Conservation (phyloP, 1,140 invertebrate species). For the Chionoecetes opilio region DNA sequence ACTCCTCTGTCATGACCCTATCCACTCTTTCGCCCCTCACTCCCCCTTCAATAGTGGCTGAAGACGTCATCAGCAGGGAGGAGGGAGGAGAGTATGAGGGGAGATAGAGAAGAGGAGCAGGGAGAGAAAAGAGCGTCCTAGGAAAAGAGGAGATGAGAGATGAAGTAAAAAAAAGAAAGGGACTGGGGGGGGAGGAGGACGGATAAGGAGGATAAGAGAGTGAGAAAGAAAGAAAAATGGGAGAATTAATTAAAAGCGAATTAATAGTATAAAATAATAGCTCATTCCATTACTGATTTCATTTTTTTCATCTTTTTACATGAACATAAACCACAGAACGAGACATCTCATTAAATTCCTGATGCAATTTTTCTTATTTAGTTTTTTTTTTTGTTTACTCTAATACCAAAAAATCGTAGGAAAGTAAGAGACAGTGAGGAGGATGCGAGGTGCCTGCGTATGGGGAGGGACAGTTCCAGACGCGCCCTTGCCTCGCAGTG, state of each 20-base stretch:
- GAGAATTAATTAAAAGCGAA: constrained; percentile 22
- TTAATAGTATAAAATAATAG: background rate
- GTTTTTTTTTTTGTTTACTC: no score
- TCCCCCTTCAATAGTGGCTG: constrained; percentile 1
- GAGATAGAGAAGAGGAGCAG: background rate
- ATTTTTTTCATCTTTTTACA: no score
- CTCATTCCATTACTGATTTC: no score
- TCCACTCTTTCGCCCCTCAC: background rate
- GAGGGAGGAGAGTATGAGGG: constrained; percentile 22
- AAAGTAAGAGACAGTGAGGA: no score
- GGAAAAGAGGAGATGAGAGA: background rate
- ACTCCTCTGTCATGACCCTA: background rate
- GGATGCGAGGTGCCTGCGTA: background rate
- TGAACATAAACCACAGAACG: no score
- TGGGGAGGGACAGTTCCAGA: constrained; percentile 1
- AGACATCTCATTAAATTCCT: no score
- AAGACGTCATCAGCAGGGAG: constrained; percentile 5
- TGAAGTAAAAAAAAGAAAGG: constrained; percentile 45
- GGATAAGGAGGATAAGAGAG: background rate
- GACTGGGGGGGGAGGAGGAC: background rate
- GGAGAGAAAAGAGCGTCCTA: background rate
- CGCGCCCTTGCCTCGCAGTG: background rate
- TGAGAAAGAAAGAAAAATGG: background rate
- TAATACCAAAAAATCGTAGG: no score
- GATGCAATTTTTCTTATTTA: no score